Base-by-base conservation (phyloP, 2,888 invertebrate genomes). In the Hydriomena furcata region DNA sequence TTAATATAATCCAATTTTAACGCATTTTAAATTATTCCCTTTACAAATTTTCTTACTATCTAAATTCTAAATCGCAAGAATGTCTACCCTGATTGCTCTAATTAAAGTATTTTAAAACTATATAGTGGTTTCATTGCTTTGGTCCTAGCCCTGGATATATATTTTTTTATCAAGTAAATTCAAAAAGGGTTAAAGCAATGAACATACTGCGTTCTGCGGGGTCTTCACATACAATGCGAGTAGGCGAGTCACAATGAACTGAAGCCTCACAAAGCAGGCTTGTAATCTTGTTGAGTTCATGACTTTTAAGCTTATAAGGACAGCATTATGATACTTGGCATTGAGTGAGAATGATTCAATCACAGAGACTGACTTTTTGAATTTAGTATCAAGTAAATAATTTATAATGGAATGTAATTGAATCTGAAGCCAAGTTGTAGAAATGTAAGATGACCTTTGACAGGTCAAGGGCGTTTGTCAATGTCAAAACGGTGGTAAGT, bases 101-200 rank as follows among this genome's bases (percentile, higher is more conserved):
- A 82, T 81, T 82, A 84, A 84, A 84, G 42, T 66, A 58, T 73
- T 69, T 75, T 65, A 31, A 76, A 80, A 55, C n/a, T 55, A 63
- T 61, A 52, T 34, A 23, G 61, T 83, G 61, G 88, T 89, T 89
- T 89, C 89, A 89, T 89, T 89, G 89, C 88, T 89, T 88, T 88
- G 82, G 80, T 82, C 84, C 85, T 73, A 61, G 55, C 76, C 84
- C 63, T 65, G 20, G 38, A 42, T 46, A 58, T 61, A 62, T 43
- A 42, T 32, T 38, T 44, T 44, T 48, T 42, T 27, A 10, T 36
- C 59, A 53, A 50, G 34, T 24, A 32, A 27, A 20, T 59, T 66
- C 62, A 61, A 53, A 24, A 44, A 67, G 84, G 88, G 79, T 83
- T 87, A 87, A 89, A 88, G 89, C 89, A 88, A 88, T 88, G 88